Base-by-base conservation (phyloP, 2,797 vertebrate genomes). In the Ciconia nigra region DNA sequence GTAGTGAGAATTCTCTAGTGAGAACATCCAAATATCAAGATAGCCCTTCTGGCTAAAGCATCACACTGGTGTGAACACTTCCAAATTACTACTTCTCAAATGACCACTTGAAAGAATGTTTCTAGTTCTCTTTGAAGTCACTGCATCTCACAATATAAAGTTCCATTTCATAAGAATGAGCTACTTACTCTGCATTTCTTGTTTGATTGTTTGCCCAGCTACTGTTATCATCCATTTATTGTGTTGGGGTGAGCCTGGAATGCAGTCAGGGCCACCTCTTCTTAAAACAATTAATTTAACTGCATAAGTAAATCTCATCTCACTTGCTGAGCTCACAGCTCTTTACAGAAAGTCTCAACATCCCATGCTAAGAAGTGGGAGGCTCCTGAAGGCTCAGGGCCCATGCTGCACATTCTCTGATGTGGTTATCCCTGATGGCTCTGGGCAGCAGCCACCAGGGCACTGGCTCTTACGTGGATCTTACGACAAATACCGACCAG, bases 361-460 rank as follows among this genome's bases (percentile, higher is more conserved):
- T 4, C 13, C 25, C 22, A 10, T 18, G 22, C 24, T 19, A 72
- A 76, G 77, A 71, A 92, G 35, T 4, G 8, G 72, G 17, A 90
- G 31, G 39, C 15, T 82, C 31, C 33, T 69, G 16, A 71, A 72
- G 33, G 35, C 26, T 57, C 39, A 11, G 33, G 17, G n/a, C 14
- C 73, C 15, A 11, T 42, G 58, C 37, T 86, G 15, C 18, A 12
- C 0, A 0, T 41, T 44, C n/a, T 26, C 15, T 42, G 33, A 29
- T 13, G 8, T 6, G 15, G 8, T 10, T n/a, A 9, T 16, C 29
- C n/a, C 26, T 0, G 0, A 8, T 9, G 5, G 15, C 2, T 80
- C 20, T 4, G 7, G 47, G 24, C 13, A 83, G 21, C 31, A 80
- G 31, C 22, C 19, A 28, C 13, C 51, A 67, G 13, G n/a, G 37